Evolutionary conservation across 2,888 invertebrate species (phyloP).

Genomic region (Erebia aethiops): DNA sequence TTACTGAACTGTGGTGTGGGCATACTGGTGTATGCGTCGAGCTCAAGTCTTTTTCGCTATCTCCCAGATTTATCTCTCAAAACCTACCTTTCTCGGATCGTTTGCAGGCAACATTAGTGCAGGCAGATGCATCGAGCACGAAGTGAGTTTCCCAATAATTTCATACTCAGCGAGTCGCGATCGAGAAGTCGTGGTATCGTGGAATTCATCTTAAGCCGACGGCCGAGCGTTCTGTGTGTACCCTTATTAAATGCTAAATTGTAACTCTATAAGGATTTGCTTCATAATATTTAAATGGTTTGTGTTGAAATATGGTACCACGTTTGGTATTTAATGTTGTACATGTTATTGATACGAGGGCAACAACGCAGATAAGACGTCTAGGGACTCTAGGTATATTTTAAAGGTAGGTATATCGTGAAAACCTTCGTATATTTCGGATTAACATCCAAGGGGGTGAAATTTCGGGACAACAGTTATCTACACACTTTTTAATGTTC

Average conservation of each 20-base stretch:
- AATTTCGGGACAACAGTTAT: no score
- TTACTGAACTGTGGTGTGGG: constrained; percentile 40
- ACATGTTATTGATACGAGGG: background rate
- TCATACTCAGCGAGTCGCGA: constrained; percentile 70
- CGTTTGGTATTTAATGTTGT: background rate
- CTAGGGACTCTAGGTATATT: no score
- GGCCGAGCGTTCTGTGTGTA: constrained; percentile 67
- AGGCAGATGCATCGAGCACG: constrained; percentile 78
- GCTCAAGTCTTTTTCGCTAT: constrained; percentile 55
- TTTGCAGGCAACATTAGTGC: constrained; percentile 66
- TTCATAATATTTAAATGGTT: constrained; percentile 12
- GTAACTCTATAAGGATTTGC: constrained; percentile 58
- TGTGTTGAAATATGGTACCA: background rate
- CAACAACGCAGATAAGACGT: no score
- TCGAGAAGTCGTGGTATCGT: constrained; percentile 64
- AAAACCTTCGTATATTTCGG: no score
- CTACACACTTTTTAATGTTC: no score
- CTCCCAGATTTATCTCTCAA: constrained; percentile 71
- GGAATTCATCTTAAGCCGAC: constrained; percentile 69
- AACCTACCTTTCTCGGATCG: constrained; percentile 69
- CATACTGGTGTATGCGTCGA: constrained; percentile 51
- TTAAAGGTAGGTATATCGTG: no score
- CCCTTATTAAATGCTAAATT: constrained; percentile 80
- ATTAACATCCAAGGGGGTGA: no score
- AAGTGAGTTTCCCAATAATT: constrained; percentile 79